Percentiles rank a stretch among this genome's conserved stretches.
Evolutionary conservation across 2,888 invertebrate genomes (phyloP).

Genomic region (Zaprionus obscuricornis): DNA sequence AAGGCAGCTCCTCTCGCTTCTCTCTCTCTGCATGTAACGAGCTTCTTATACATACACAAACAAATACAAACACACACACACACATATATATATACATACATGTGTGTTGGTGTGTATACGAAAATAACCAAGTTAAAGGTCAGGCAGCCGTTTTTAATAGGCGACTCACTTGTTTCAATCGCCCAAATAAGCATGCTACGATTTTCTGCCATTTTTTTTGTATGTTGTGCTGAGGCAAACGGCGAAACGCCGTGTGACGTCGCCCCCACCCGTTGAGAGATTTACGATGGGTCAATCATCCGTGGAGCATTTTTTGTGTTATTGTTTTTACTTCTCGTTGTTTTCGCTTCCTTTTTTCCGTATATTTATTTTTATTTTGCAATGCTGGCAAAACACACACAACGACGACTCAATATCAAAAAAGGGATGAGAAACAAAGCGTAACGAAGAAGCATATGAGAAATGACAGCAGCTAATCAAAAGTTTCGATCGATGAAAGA

Average conservation of each 20-base stretch:
- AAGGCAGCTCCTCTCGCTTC: constrained; percentile 19
- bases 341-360: too few relatives aligned
- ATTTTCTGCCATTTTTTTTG: constrained; percentile 25
- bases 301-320: constrained; percentile 54
- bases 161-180: constrained; percentile 6
- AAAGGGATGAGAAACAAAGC: neutral
- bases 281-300: constrained; percentile 72
- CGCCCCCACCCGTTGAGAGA: constrained; percentile 64
- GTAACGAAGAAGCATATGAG: constrained; percentile 34
- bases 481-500: constrained; percentile 20
- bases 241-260: constrained; percentile 42
- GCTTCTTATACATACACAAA: constrained; percentile 45
- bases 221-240: constrained; percentile 33
- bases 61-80: constrained; percentile 3
- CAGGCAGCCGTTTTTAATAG: constrained; percentile 54
- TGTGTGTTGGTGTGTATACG: constrained; percentile 6
- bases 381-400: constrained; percentile 17
- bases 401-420: constrained; percentile 14
- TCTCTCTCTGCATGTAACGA: constrained; percentile 34
- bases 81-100: constrained; percentile 2
- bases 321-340: constrained; percentile 53
- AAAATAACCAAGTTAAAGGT: constrained; percentile 50
- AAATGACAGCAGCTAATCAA: constrained; percentile 70
- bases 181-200: constrained; percentile 33
- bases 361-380: neutral